These are phyloP conservation scores for Ladona fulva DNA, from an alignment of 1,140 invertebrate species.

Conservation along the genomic window DNA sequence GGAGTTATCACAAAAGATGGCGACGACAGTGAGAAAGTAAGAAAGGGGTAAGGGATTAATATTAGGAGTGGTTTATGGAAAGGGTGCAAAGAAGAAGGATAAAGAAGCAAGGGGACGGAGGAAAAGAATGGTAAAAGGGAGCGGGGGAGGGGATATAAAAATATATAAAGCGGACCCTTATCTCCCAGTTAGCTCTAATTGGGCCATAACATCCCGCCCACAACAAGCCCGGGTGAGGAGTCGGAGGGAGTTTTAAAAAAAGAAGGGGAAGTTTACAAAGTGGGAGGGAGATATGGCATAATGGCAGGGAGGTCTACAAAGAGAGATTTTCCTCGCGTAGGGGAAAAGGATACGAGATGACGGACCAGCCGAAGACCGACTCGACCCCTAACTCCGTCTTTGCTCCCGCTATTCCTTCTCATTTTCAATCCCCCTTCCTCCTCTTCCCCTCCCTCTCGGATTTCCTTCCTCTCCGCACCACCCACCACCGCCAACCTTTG, in stretches of 20 bases:
- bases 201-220: constrained; percentile 5
- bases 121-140: not conserved
- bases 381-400: not conserved
- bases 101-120: not conserved
- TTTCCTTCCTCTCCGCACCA: not conserved
- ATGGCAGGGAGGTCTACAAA: not conserved
- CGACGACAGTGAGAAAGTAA: too few species aligned
- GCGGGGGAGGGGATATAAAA: not conserved
- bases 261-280: not conserved
- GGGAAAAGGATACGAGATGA: not conserved
- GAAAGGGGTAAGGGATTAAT: too few species aligned
- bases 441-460: not conserved
- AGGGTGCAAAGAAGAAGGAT: too few species aligned
- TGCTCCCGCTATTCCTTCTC: not conserved
- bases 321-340: not conserved
- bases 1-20: too few species aligned
- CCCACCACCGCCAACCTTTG: not conserved
- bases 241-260: not conserved
- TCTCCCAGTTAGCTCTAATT: constrained; percentile 9
- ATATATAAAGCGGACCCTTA: constrained; percentile 1
- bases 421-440: not conserved
- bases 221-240: not conserved
- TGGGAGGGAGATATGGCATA: not conserved
- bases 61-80: too few species aligned
- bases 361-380: not conserved